Percentiles rank a stretch among this genome's conserved stretches.
Conservation (phyloP, 2,797 vertebrate genomes). For the Antennarius maculatus region DNA sequence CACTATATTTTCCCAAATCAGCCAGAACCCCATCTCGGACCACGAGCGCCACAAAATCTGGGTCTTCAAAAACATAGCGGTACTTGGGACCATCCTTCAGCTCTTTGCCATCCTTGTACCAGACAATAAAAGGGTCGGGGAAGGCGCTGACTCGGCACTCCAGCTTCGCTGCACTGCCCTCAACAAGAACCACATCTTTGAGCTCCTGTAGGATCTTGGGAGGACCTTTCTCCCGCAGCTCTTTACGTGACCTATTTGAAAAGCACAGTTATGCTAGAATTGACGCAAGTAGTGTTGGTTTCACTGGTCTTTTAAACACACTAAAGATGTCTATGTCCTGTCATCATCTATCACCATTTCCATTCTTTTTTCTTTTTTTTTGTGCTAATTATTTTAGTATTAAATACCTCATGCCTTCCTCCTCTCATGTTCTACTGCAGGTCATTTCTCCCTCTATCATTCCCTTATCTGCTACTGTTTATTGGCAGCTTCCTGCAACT, state of each 20-base stretch:
- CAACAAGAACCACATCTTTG: constrained; percentile 74
- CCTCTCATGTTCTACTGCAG: no score
- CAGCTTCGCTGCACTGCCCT: constrained; percentile 77
- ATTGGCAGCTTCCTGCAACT: no score
- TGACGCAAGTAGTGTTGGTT: no score
- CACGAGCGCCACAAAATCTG: constrained; percentile 73
- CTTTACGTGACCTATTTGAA: constrained; percentile 68
- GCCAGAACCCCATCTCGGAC: constrained; percentile 68
- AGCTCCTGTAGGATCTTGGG: constrained; percentile 76
- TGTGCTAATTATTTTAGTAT: no score
- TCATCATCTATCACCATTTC: no score
- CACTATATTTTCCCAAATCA: constrained; percentile 77
- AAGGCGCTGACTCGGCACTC: constrained; percentile 77
- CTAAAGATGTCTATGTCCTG: no score
- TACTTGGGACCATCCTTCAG: constrained; percentile 78
- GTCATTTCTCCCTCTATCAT: no score
- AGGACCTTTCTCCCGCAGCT: constrained; percentile 73
- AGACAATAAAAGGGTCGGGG: constrained; percentile 77
- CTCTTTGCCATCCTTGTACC: constrained; percentile 75
- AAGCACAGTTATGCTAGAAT: neutral
- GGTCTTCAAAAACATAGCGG: constrained; percentile 76
- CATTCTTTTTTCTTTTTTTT: no score
- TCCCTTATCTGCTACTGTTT: no score
- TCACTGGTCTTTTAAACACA: no score
- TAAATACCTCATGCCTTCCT: no score